These are phyloP conservation scores for Lycorma delicatula DNA, from an alignment of 1,140 invertebrate species.

Conservation along the genomic window DNA sequence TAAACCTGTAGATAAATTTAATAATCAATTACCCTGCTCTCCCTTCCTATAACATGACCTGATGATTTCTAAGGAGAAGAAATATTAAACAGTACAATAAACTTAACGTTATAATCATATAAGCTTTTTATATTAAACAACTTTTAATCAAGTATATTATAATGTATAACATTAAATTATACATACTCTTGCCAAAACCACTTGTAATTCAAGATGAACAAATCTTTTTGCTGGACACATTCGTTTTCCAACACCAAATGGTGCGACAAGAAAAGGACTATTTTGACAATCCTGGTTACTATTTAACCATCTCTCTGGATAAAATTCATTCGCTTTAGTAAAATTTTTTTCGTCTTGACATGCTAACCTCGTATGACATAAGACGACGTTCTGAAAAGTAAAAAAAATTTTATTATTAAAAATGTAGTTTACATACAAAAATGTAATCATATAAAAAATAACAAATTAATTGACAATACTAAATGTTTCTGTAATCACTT, in stretches of 20 bases:
- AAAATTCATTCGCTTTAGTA: constrained; percentile 58
- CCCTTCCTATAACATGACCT: neutral
- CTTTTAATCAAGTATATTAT: neutral
- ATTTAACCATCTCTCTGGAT: constrained; percentile 79
- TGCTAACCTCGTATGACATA: constrained; percentile 76
- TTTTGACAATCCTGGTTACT: constrained; percentile 34
- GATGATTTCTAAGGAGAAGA: neutral
- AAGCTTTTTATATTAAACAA: neutral
- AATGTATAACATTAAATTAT: neutral
- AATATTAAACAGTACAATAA: neutral
- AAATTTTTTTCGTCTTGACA: constrained; percentile 72
- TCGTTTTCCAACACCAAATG: constrained; percentile 77
- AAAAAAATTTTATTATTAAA: neutral
- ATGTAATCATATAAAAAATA: no score
- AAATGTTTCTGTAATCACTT: no score
- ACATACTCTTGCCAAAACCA: constrained; percentile 61
- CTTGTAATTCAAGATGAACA: constrained; percentile 64
- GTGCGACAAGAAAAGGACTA: constrained; percentile 57
- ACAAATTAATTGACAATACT: no score
- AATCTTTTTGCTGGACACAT: constrained; percentile 77
- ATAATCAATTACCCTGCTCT: neutral
- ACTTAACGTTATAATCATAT: neutral
- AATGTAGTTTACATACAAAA: neutral
- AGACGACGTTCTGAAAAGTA: constrained; percentile 61
- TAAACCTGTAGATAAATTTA: no score